Conservation (phyloP, 2,888 invertebrate species). For the Acanthosepion esculentum region DNA sequence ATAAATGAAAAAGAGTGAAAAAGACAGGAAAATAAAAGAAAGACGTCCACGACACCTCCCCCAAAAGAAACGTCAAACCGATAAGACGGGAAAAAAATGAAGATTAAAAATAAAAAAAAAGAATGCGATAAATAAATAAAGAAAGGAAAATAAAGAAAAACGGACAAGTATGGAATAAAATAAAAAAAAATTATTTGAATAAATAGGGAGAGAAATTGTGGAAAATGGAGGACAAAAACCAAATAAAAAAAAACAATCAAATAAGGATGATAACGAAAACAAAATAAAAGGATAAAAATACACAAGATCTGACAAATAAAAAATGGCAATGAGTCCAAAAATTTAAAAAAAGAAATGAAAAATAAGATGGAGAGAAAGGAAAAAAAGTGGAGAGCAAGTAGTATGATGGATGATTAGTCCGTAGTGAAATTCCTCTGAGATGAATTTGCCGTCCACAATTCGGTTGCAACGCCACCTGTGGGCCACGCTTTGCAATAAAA, state of each 20-base stretch:
- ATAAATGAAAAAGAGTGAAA: background rate
- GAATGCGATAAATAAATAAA: background rate
- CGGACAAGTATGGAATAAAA: background rate
- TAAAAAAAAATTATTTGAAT: too few relatives aligned
- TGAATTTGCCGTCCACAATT: conserved; percentile 22
- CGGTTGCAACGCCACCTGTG: background rate
- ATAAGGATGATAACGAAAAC: too few relatives aligned
- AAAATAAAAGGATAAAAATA: too few relatives aligned
- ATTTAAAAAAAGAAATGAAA: background rate
- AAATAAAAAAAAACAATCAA: too few relatives aligned
- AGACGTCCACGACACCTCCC: too few relatives aligned
- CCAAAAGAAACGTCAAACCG: too few relatives aligned
- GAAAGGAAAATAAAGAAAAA: background rate
- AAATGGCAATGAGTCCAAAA: background rate
- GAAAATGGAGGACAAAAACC: too few relatives aligned
- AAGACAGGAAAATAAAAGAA: background rate
- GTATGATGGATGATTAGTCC: background rate
- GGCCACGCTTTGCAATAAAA: background rate
- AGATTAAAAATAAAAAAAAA: background rate
- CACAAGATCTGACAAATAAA: too few relatives aligned
- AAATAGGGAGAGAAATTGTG: too few relatives aligned
- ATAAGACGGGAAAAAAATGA: too few relatives aligned
- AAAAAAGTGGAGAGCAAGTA: background rate
- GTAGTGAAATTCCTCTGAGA: background rate
- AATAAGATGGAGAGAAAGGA: conserved; percentile 34